These are phyloP conservation scores for Pangasius djambal DNA, from an alignment of 2,797 vertebrate species.

Conservation along the genomic window DNA sequence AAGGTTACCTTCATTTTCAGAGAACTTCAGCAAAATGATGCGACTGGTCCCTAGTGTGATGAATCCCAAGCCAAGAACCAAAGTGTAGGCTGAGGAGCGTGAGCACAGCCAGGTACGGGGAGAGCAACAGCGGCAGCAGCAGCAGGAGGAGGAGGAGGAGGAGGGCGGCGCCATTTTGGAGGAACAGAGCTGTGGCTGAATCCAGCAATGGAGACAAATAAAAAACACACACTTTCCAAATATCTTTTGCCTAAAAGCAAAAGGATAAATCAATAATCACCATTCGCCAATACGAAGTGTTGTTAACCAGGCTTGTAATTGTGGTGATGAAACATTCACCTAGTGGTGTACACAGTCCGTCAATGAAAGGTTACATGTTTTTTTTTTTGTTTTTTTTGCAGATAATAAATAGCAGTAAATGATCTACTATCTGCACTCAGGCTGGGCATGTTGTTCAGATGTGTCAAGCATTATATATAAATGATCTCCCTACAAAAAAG, in stretches of 20 bases:
- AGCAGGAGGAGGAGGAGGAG: not conserved
- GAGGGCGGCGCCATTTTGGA: slow-evolving; percentile 63
- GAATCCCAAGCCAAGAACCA: slow-evolving; percentile 84
- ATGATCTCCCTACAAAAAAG: not conserved
- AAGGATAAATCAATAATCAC: not conserved
- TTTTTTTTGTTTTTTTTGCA: not conserved
- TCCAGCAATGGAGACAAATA: not conserved
- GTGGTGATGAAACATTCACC: not conserved
- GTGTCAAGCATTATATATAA: not conserved
- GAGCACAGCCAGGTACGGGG: slow-evolving; percentile 70
- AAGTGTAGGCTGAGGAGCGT: slow-evolving; percentile 79
- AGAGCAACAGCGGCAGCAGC: slow-evolving; percentile 55
- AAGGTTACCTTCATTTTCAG: slow-evolving; percentile 86
- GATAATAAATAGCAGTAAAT: not conserved
- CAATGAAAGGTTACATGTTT: not conserved
- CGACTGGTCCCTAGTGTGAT: slow-evolving; percentile 88
- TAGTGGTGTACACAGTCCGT: not conserved
- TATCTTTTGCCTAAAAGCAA: not conserved
- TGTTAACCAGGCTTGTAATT: not conserved
- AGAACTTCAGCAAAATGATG: slow-evolving; percentile 92
- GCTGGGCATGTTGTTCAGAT: not conserved
- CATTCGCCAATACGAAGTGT: not conserved
- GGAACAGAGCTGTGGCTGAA: slow-evolving; percentile 1
- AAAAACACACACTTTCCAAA: not conserved
- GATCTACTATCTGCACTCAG: not conserved